Percentiles rank a stretch among this genome's conserved stretches.
Conservation (phyloP, 2,113 vertebrate genomes). For the Myiozetetes cayanensis region DNA sequence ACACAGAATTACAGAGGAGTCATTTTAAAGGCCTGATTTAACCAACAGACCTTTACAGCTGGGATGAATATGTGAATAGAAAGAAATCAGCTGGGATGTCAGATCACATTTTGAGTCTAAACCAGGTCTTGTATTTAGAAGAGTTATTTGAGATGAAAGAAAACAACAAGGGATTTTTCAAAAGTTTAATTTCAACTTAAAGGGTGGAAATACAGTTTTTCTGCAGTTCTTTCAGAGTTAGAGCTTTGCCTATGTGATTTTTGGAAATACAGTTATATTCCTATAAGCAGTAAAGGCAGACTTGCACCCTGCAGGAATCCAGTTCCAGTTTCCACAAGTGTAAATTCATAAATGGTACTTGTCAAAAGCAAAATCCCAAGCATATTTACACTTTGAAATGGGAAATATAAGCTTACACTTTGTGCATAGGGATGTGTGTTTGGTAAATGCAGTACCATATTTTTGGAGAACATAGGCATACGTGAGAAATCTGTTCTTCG, state of each 20-base stretch:
- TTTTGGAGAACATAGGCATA: not conserved
- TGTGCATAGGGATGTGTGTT: not conserved
- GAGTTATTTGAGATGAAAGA: not conserved
- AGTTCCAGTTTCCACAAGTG: not conserved
- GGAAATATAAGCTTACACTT: not conserved
- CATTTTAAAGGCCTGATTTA: constrained; percentile 18
- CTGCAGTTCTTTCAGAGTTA: not conserved
- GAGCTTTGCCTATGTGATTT: not conserved
- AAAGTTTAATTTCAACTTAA: not conserved
- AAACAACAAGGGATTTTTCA: not conserved
- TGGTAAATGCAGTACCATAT: constrained; percentile 5
- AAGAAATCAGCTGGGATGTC: not conserved
- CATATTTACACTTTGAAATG: not conserved
- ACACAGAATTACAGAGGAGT: not conserved
- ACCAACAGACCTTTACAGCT: not conserved
- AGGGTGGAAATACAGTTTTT: not conserved
- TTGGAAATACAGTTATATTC: not conserved
- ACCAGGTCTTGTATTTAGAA: not conserved
- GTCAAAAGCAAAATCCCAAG: not conserved
- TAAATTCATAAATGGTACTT: not conserved
- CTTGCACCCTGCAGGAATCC: not conserved
- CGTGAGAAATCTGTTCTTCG: constrained; percentile 32
- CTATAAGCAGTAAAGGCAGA: not conserved
- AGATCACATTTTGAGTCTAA: not conserved
- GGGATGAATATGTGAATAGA: not conserved